A percentile compares a stretch with the other conserved stretches of the same genome.
These are phyloP conservation scores for Tangara arthus DNA, from an alignment of 2,797 vertebrate species.

Conservation along the genomic window DNA sequence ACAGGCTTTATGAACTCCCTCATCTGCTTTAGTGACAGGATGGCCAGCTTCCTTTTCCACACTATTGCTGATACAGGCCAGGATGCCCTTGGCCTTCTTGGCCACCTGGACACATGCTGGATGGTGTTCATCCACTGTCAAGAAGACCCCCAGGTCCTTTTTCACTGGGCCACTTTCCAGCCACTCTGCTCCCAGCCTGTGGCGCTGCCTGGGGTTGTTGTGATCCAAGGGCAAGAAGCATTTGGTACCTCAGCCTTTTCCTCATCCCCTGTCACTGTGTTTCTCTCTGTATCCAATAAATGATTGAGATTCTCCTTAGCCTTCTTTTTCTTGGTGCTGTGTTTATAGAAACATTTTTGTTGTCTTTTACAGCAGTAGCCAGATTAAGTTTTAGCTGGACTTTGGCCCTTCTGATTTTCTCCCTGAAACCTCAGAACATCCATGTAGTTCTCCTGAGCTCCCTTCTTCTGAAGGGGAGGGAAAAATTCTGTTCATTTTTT, in stretches of 20 bases:
- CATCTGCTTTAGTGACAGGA: background rate
- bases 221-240: background rate
- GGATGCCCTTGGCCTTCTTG: background rate
- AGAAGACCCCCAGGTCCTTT: background rate
- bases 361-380: background rate
- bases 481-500: background rate
- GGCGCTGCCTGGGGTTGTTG: background rate
- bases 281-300: background rate
- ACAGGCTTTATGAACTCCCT: background rate
- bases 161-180: rapidly evolving
- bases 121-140: rapidly evolving
- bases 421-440: background rate
- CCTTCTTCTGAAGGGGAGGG: background rate
- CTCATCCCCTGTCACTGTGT: background rate
- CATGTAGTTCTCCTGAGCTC: background rate
- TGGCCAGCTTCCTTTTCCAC: background rate
- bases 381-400: background rate
- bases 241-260: background rate
- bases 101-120: rapidly evolving
- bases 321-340: background rate
- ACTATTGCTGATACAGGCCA: background rate
- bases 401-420: background rate
- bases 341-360: background rate
- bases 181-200: background rate
- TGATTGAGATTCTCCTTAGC: background rate